These are phyloP conservation scores for Heliconius eleuchia DNA, from an alignment of 1,140 invertebrate genomes.

Conservation along the genomic window DNA sequence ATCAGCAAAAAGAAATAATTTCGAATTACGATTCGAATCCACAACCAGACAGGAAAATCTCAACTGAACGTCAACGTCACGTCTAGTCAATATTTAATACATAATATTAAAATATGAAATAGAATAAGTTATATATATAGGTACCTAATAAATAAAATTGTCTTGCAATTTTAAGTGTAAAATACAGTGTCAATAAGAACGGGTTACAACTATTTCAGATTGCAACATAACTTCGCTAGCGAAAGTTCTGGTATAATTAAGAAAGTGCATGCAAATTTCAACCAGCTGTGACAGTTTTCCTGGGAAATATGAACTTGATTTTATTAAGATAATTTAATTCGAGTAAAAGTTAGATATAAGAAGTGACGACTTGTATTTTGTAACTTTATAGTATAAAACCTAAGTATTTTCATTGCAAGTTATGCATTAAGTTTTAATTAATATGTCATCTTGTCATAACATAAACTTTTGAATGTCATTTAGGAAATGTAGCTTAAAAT, in stretches of 20 bases:
- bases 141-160: no score
- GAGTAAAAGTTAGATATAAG: slow-evolving; percentile 27
- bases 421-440: background rate
- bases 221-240: slow-evolving; percentile 21
- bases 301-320: slow-evolving; percentile 21
- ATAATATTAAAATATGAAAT: no score
- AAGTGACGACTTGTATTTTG: slow-evolving; percentile 9
- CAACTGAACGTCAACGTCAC: no score
- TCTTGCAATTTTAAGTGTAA: background rate
- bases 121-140: no score
- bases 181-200: slow-evolving; percentile 9
- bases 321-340: slow-evolving; percentile 29
- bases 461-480: background rate
- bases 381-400: background rate
- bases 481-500: no score
- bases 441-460: background rate
- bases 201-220: slow-evolving; percentile 19
- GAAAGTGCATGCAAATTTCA: slow-evolving; percentile 35
- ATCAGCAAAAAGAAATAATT: no score
- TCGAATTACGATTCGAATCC: no score
- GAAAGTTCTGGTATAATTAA: slow-evolving; percentile 32
- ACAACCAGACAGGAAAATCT: no score
- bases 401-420: background rate
- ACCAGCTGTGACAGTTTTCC: slow-evolving; percentile 18
- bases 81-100: no score